Evolutionary conservation across 1,140 invertebrate genomes (phyloP).

Genomic region (Hylaeus anthracinus): DNA sequence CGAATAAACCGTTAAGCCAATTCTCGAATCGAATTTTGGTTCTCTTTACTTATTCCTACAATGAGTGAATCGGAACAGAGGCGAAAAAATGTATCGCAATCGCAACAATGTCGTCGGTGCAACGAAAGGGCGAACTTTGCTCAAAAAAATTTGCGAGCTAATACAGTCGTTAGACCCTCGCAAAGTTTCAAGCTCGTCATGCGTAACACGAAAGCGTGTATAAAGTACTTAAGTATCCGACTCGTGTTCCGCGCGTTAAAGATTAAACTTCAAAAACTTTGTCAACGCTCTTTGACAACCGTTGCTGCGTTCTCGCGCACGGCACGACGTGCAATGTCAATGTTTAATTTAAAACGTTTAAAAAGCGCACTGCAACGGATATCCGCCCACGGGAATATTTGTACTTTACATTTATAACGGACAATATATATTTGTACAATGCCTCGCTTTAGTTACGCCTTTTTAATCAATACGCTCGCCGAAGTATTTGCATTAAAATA

Average conservation of each 20-base stretch:
- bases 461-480: conserved; percentile 20
- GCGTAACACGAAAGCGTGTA: too few species aligned
- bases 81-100: too few species aligned
- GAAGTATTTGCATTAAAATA: conserved; percentile 31
- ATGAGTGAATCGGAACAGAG: too few species aligned
- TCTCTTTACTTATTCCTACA: too few species aligned
- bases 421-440: conserved; percentile 12
- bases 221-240: not conserved
- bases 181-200: too few species aligned
- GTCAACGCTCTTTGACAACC: not conserved
- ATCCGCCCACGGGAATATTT: not conserved
- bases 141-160: too few species aligned
- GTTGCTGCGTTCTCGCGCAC: not conserved
- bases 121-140: too few species aligned
- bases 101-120: too few species aligned
- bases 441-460: conserved; percentile 4
- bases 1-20: too few species aligned
- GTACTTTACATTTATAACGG: conserved; percentile 7
- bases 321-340: not conserved
- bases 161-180: too few species aligned
- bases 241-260: not conserved
- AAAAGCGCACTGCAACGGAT: not conserved
- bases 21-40: too few species aligned
- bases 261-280: not conserved
- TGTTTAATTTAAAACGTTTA: conserved; percentile 3